These are phyloP conservation scores for Monarcha castaneiventris DNA, from an alignment of 2,113 vertebrate species.

Conservation along the genomic window DNA sequence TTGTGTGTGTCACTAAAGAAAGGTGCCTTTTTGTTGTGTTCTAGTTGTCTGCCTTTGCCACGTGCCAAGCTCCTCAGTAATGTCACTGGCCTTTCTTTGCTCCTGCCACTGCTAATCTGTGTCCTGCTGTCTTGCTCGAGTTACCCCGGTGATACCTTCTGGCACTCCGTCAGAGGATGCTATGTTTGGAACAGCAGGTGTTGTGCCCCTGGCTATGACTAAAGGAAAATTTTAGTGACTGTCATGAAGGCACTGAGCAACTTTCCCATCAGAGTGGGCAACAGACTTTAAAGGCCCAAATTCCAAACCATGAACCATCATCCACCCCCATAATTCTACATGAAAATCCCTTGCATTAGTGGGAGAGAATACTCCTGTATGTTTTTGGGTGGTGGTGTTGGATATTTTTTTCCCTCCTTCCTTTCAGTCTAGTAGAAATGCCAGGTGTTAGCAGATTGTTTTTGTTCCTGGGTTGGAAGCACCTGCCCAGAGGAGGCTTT, in stretches of 20 bases:
- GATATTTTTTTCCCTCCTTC: neutral
- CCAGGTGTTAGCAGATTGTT: neutral
- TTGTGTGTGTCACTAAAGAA: neutral
- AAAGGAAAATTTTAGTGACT: neutral
- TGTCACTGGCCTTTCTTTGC: neutral
- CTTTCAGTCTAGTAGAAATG: neutral
- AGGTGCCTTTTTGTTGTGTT: neutral
- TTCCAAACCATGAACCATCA: neutral
- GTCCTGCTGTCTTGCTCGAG: neutral
- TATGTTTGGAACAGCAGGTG: neutral
- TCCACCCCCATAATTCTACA: neutral
- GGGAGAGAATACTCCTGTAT: neutral
- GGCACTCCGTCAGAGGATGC: neutral
- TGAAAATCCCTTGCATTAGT: neutral
- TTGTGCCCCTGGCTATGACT: neutral
- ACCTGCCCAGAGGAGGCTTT: neutral
- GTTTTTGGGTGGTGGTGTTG: neutral
- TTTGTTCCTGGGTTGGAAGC: neutral
- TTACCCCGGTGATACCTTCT: neutral
- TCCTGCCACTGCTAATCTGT: slow-evolving; percentile 11
- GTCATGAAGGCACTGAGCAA: neutral
- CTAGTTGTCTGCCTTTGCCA: neutral
- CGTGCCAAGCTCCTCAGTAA: neutral
- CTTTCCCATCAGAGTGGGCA: neutral
- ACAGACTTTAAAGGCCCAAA: neutral